Evolutionary conservation across 92 coral and sea anemone species (phyloP), one percentile per base, ranked within the genome.

Genomic region (Bergia puertoricense): DNA sequence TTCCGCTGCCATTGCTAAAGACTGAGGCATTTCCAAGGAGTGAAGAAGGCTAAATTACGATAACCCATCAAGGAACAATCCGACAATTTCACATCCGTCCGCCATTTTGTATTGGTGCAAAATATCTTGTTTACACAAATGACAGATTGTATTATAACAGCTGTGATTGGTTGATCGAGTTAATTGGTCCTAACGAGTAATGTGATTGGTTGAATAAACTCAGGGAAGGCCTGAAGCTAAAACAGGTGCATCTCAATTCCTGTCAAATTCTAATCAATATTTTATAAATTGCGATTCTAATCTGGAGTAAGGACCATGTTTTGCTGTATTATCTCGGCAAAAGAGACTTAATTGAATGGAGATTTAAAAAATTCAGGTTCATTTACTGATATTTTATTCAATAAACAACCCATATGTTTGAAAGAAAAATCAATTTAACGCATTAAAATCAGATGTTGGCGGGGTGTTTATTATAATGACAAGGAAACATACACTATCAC

Each of bases 61-160:
- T 69, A 65, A 23, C 13, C 74, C 75, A 68, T 65, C 74, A 57
- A 36, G 13, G 13, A 23, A 18, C 36, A 82, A 41, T 6, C 30
- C 57, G 23, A 16, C 86, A 82, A 41, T 14, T 83, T 83, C 76
- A 84, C 79, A 46, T 84, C 76, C 86, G 76, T 82, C 87, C 87
- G 87, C 87, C 87, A 84, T 84, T 71, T 84, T 84, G 87, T 46
- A 84, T 84, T 84, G 79, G 78, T 72, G 62, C 46, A 84, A 45
- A 11, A 36, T 23, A 69, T 30, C 18, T 67, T 83, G 86, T 68
- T 82, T 82, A 82, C 59, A 46, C 62, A 14, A 69, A 43, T 36
- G 65, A 71, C 62, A 41, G 30, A 69, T 48, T 84, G 56, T 69
- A 73, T 14, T 71, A 84, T 20, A 50, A 39, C 46, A n/a, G 23